Percentiles rank a stretch among this genome's conserved stretches.
phyloP scores from a whole-genome alignment of 1,140 invertebrate species.

The Metopolophium dirhodum region DNA sequence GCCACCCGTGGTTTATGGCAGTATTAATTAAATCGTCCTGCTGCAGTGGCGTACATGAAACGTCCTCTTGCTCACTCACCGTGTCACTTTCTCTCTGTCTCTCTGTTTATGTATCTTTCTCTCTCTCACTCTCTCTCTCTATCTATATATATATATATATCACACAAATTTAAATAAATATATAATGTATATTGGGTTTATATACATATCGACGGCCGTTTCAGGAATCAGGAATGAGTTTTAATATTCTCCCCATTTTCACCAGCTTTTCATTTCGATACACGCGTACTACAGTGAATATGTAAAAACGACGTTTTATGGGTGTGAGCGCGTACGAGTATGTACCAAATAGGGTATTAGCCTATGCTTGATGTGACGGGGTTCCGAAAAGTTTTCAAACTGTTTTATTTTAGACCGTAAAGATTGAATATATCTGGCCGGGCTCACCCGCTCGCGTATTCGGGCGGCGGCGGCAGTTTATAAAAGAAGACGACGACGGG shows the following conservation, averaged over 20 bases:
- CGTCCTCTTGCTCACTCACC: neutral
- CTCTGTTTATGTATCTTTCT: neutral
- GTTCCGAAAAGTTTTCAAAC: neutral
- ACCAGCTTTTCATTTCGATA: neutral
- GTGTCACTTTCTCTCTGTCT: neutral
- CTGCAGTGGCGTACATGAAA: neutral
- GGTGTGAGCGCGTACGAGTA: neutral
- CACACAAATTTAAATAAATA: neutral
- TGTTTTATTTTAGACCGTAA: constrained; percentile 7
- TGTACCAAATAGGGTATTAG: neutral
- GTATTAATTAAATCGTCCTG: constrained; percentile 53
- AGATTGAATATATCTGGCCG: neutral
- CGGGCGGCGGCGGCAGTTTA: neutral
- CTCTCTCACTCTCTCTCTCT: neutral
- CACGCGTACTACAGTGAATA: neutral
- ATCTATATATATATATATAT: neutral
- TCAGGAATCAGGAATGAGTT: neutral
- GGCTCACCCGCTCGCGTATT: neutral
- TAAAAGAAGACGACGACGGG: constrained; percentile 20
- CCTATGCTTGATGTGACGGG: neutral
- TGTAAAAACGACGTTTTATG: constrained; percentile 7
- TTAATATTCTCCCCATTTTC: neutral
- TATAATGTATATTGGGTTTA: neutral
- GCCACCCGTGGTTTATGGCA: constrained; percentile 21
- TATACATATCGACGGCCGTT: neutral